phyloP scores from a whole-genome alignment of 2,113 vertebrate species.

The Anoplopoma fimbria region DNA sequence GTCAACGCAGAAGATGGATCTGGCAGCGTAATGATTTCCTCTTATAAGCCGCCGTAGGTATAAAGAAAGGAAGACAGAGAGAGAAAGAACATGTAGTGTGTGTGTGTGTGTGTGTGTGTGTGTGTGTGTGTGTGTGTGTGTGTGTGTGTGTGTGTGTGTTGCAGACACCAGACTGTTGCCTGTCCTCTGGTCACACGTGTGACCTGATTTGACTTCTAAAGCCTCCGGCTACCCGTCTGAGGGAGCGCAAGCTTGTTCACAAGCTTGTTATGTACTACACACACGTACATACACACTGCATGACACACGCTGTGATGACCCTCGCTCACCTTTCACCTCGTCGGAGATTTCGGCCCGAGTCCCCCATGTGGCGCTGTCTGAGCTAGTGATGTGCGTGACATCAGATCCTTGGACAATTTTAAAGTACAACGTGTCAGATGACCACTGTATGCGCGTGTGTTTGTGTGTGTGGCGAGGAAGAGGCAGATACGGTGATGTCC shows the following conservation, averaged over 20 bases:
- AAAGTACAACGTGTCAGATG: not conserved
- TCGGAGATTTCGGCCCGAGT: constrained; percentile 51
- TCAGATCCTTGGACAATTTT: constrained; percentile 5
- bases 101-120: constrained; percentile 29
- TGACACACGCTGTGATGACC: constrained; percentile 19
- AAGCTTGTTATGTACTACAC: constrained; percentile 5
- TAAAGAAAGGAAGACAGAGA: not conserved
- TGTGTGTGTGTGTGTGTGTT: constrained; percentile 24
- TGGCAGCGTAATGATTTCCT: constrained; percentile 73
- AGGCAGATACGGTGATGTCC: constrained; percentile 18
- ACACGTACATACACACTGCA: constrained; percentile 15
- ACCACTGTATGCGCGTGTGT: not conserved
- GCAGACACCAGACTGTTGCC: constrained; percentile 61
- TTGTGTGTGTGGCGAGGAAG: not conserved
- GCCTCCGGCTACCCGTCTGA: constrained; percentile 52
- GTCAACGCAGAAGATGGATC: constrained; percentile 76
- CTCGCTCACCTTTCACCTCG: constrained; percentile 38
- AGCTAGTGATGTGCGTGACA: constrained; percentile 11
- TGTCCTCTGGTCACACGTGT: constrained; percentile 50
- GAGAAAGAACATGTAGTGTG: not conserved
- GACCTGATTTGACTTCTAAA: constrained; percentile 71
- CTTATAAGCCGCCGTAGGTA: constrained; percentile 36
- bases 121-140: constrained; percentile 22
- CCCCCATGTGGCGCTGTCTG: constrained; percentile 42
- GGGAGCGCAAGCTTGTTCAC: constrained; percentile 1